Conservation (phyloP, 2,113 vertebrate species). For the Syngnathus typhle region DNA sequence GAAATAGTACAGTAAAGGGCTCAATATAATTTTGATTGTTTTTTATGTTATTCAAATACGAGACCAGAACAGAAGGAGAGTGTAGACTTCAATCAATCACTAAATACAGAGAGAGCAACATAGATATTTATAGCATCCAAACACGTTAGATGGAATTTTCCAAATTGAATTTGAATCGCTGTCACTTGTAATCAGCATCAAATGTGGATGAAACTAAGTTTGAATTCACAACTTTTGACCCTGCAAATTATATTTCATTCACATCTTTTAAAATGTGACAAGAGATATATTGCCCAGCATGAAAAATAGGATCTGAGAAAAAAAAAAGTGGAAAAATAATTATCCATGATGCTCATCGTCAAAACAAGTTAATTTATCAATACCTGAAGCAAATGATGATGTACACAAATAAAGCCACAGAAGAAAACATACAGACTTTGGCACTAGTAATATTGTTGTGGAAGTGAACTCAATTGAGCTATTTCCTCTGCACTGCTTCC, state of each 20-base stretch:
- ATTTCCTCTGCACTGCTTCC: constrained; percentile 7
- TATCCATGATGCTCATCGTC: neutral
- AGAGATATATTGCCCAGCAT: neutral
- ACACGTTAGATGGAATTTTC: neutral
- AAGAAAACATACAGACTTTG: neutral
- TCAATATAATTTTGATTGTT: neutral
- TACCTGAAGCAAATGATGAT: neutral
- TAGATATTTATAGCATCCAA: neutral
- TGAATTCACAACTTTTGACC: neutral
- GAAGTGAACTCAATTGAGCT: neutral
- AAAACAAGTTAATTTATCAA: neutral
- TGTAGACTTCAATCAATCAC: neutral
- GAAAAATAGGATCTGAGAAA: neutral
- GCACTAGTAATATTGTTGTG: neutral
- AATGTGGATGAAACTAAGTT: neutral
- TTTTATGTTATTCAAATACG: neutral
- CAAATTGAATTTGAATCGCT: neutral
- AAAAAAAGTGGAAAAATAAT: neutral
- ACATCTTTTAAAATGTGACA: neutral
- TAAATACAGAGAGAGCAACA: neutral
- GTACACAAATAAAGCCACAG: neutral
- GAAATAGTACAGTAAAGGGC: neutral
- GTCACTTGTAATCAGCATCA: neutral
- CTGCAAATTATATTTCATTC: neutral
- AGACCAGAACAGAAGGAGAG: neutral